Base-by-base conservation (phyloP, 1,140 invertebrate genomes). In the Drosophila kikkawai region DNA sequence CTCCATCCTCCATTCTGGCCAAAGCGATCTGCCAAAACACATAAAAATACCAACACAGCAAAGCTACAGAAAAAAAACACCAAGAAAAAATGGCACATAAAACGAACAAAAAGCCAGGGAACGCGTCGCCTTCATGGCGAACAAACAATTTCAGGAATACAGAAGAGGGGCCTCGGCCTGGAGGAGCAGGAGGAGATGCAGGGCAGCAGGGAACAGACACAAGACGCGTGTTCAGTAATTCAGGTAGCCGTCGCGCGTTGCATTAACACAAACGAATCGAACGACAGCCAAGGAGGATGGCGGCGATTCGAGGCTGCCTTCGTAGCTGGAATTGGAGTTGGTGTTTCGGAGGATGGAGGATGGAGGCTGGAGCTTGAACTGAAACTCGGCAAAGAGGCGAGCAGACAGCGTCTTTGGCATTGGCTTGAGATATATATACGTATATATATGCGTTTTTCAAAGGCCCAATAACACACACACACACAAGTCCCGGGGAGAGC, bases 171-270 rank as follows among this genome's bases (percentile, higher is more conserved):
- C 58, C 41, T 50, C 63, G 68, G 34, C 5, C 4, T 13, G n/a
- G 29, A 48, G 55, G 60, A 37, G 37, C 32, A n/a, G 56, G 15
- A 59, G 50, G 15, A 19, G 41, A 51, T 51, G 50, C 51, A 55
- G 56, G 29, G 71, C 44, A 53, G 74, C 37, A 58, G 17, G 29
- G 76, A 79, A 59, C 82, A 92, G 91, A 92, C 91, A 92, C 85
- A 91, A 92, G 91, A 91, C 91, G 91, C 91, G 91, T 92, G 91
- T 92, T 92, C 91, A 92, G 91, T 92, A 92, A 92, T 92, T 92
- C 91, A 92, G 91, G 91, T 92, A 92, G 91, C 91, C 77, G 91
- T 91, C 82, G 91, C 85, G 90, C 87, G 87, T 91, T 91, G 87
- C 87, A 87, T 91, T 91, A 91, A 91, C 87, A 91, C 87, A 91